These are phyloP conservation scores for Erythrocercus mccallii DNA, from an alignment of 2,113 vertebrate genomes.

Conservation along the genomic window DNA sequence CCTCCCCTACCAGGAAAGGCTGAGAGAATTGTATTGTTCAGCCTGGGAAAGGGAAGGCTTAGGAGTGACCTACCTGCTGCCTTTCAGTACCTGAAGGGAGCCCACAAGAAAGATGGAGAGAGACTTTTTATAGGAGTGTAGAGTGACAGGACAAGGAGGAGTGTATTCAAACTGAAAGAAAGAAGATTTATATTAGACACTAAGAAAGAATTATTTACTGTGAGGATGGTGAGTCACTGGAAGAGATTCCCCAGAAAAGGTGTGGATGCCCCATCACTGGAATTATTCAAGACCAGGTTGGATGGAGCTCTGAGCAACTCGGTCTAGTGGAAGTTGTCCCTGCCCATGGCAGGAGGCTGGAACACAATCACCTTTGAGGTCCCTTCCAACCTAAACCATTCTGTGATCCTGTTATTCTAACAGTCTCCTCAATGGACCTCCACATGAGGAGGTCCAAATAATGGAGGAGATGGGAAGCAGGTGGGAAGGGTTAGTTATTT, in stretches of 20 bases:
- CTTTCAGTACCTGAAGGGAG: not conserved
- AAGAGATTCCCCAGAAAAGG: not conserved
- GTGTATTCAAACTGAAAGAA: not conserved
- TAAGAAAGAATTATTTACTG: not conserved
- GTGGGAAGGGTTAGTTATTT: not conserved
- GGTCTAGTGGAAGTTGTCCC: not conserved
- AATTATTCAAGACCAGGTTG: not conserved
- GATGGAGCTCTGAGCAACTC: not conserved
- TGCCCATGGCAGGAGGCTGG: not conserved
- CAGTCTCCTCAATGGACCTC: not conserved
- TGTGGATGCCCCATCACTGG: not conserved
- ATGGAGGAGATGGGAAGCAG: not conserved
- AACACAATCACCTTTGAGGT: not conserved
- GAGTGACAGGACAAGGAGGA: not conserved
- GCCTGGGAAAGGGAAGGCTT: not conserved
- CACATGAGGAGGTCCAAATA: accelerated
- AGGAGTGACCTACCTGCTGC: not conserved
- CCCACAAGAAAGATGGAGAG: not conserved
- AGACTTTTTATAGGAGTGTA: accelerated
- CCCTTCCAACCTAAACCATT: not conserved
- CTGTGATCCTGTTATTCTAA: not conserved
- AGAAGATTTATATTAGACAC: not conserved
- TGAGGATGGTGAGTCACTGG: not conserved
- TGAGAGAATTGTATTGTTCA: not conserved
- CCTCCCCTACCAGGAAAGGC: not conserved